phyloP scores from a whole-genome alignment of 2,888 invertebrate genomes.

The Nomada hirtipes region DNA sequence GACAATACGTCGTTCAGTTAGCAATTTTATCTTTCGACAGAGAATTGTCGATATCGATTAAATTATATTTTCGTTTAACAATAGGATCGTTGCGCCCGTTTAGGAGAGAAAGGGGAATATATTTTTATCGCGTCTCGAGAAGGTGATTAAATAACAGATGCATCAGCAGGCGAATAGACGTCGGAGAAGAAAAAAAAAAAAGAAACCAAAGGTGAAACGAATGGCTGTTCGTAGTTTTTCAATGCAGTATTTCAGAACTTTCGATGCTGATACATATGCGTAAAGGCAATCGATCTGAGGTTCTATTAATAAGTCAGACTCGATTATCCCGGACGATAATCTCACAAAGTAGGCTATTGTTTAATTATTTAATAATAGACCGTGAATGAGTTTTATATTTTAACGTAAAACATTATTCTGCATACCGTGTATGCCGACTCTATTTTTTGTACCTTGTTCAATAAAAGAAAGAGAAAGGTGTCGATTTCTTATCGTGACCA shows the following conservation, averaged over 20 bases:
- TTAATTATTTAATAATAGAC: slow-evolving; percentile 68
- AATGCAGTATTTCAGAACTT: slow-evolving; percentile 42
- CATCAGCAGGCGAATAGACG: slow-evolving; percentile 1
- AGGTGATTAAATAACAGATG: neutral
- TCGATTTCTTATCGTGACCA: slow-evolving; percentile 50
- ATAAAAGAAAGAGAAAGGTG: slow-evolving; percentile 55
- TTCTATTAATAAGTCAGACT: slow-evolving; percentile 66
- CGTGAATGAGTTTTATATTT: slow-evolving; percentile 61
- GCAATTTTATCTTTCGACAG: neutral
- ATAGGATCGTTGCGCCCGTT: neutral
- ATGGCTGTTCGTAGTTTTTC: slow-evolving; percentile 35
- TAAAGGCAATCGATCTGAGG: slow-evolving; percentile 59
- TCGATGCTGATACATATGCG: slow-evolving; percentile 27
- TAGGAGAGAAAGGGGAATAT: neutral
- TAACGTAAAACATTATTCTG: slow-evolving; percentile 58
- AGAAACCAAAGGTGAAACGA: neutral
- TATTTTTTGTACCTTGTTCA: slow-evolving; percentile 76
- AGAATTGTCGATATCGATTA: neutral
- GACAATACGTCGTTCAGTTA: neutral
- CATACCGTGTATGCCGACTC: slow-evolving; percentile 79
- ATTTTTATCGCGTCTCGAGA: too few species aligned
- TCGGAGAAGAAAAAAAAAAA: neutral
- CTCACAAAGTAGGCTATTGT: slow-evolving; percentile 61
- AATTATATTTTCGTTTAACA: neutral
- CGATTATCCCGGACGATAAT: slow-evolving; percentile 63